Evolutionary conservation across 2,113 vertebrate species (phyloP).

Genomic region (Jacana jacana): DNA sequence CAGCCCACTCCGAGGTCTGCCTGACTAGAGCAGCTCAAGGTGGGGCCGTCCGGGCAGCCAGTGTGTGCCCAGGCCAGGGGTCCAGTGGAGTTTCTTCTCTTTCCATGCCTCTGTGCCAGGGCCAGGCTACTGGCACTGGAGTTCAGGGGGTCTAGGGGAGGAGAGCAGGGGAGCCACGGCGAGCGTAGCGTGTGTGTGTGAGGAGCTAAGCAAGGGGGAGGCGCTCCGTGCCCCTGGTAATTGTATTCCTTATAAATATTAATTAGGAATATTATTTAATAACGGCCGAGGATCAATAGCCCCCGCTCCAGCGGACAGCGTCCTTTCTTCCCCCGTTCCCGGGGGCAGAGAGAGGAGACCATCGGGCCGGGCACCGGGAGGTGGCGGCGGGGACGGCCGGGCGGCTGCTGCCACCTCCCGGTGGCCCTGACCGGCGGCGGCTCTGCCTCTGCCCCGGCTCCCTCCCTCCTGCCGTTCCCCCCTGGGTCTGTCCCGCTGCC

Average conservation of each 20-base stretch:
- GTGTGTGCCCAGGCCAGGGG: rapidly evolving
- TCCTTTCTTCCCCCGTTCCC: background rate
- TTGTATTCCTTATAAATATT: background rate
- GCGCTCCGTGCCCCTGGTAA: background rate
- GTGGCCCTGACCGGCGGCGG: background rate
- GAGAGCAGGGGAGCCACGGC: background rate
- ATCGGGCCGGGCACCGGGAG: background rate
- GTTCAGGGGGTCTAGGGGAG: background rate
- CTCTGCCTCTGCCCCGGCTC: background rate
- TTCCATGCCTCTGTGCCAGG: background rate
- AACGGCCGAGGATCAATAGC: background rate
- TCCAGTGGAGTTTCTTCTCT: background rate
- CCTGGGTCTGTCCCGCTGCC: background rate
- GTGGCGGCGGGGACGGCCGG: background rate
- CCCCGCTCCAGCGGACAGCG: rapidly evolving
- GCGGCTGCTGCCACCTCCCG: constrained; percentile 63
- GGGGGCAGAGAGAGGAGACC: background rate
- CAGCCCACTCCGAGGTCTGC: background rate
- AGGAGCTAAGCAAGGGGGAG: background rate
- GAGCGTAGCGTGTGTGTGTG: rapidly evolving
- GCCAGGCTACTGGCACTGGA: no score
- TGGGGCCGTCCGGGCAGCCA: background rate
- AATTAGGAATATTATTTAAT: background rate
- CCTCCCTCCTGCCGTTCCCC: background rate
- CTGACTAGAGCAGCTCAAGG: background rate